phyloP scores from a whole-genome alignment of 2,113 vertebrate species.

The Proteles cristata region DNA sequence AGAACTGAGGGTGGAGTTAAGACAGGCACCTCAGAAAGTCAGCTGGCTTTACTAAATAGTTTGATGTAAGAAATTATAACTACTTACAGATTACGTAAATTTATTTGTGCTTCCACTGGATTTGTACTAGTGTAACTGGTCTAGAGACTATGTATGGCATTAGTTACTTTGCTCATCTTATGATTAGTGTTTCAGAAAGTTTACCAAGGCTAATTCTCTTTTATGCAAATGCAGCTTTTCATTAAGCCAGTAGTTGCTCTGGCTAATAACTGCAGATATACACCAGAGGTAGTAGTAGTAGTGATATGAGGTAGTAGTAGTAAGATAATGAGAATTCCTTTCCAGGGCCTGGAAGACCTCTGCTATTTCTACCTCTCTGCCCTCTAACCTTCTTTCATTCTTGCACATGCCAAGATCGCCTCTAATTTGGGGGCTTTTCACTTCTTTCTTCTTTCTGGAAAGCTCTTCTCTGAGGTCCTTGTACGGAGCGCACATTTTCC shows the following conservation, averaged over 20 bases:
- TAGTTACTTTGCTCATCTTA: not conserved
- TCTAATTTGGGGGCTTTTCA: not conserved
- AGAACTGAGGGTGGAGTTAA: not conserved
- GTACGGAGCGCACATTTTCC: not conserved
- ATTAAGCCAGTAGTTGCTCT: not conserved
- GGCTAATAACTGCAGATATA: not conserved
- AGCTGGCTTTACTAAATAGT: not conserved
- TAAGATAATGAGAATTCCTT: not conserved
- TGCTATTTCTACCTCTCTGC: not conserved
- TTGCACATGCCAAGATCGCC: not conserved
- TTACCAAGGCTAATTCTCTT: not conserved
- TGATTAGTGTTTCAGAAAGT: not conserved
- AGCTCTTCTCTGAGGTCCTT: not conserved
- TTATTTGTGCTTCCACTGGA: not conserved
- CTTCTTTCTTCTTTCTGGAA: not conserved
- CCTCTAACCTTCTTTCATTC: not conserved
- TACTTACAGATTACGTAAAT: not conserved
- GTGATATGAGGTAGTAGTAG: not conserved
- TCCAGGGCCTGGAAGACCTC: not conserved
- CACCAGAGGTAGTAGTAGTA: not conserved
- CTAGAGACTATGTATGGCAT: not conserved
- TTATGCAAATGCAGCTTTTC: not conserved
- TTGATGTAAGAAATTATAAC: not conserved
- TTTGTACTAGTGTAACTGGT: not conserved
- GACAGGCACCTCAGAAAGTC: not conserved